Base-by-base conservation (phyloP, 2,888 invertebrate genomes). In the Lysandra coridon region DNA sequence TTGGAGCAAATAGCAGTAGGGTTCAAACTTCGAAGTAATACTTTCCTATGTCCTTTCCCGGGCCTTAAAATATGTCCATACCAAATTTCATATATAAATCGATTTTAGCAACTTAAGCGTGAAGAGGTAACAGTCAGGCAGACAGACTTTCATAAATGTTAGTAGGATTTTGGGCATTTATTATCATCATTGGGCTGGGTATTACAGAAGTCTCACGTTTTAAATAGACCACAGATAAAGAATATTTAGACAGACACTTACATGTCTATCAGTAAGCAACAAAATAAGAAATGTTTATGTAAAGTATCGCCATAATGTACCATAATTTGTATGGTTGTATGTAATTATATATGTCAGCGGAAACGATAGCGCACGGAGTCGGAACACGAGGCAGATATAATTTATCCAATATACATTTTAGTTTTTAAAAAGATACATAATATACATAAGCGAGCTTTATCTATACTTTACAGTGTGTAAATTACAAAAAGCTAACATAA, bases 351-450 rank as follows among this genome's bases (percentile, higher is more conserved):
- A 4, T 69, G 33, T 69, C 1, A 37, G 33, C 69, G 69, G 37
- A 69, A 69, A 69, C 33, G 69, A 69, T 69, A 69, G 17, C 69
- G 69, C 69, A 69, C 69, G 69, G 33, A 69, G 37, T 30, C 12
- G 37, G 33, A 37, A 37, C 69, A 69, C 69, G 69, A 33, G 69
- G 33, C 4, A 69, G 33, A 69, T 69, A 37, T 49, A 49, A 10
- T 49, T 49, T 12, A 49, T 49, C 3, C 12, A 33, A 4, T 30
- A 69, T 69, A 69, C 14, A 69, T 33, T 30, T 64, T 40, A 33
- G 33, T 33, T 33, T 33, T 33, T 33, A 37, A 37, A 37, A 37
- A 37, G 37, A 37, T 37, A 12, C 30, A 64, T 64, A 37, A 2
- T 30, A 33, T 64, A 64, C 64, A 60, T 60, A n/a, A 40, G 40